Evolutionary conservation across 1,140 invertebrate species (phyloP).

Genomic region (Sminthurides bifidus): DNA sequence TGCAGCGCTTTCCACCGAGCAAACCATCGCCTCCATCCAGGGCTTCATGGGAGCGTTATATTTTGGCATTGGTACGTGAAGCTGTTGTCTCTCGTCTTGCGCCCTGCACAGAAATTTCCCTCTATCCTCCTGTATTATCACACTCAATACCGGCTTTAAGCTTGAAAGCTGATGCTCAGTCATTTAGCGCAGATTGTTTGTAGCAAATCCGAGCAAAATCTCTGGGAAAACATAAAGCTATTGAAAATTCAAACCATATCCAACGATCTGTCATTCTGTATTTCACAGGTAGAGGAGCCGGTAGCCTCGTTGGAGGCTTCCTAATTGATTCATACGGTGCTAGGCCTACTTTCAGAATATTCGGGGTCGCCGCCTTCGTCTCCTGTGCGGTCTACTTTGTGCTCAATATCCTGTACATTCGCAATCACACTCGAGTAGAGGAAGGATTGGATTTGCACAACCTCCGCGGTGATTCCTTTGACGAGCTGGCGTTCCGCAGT

Average conservation of each 20-base stretch:
- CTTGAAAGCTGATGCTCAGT: neutral
- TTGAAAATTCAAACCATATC: neutral
- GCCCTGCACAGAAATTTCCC: neutral
- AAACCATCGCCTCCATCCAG: constrained; percentile 68
- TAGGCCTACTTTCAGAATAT: constrained; percentile 58
- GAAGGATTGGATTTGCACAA: constrained; percentile 14
- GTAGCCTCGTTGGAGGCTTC: constrained; percentile 63
- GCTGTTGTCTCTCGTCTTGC: neutral
- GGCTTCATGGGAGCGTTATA: constrained; percentile 67
- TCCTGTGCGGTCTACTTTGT: constrained; percentile 56
- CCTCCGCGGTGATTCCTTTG: constrained; percentile 2
- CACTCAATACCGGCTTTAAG: neutral
- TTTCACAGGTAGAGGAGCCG: constrained; percentile 56
- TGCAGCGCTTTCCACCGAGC: constrained; percentile 60
- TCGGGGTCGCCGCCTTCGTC: constrained; percentile 47
- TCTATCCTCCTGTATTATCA: neutral
- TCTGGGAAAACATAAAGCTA: neutral
- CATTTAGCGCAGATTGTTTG: neutral
- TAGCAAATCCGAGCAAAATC: neutral
- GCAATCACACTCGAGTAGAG: constrained; percentile 35
- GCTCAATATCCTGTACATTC: constrained; percentile 53
- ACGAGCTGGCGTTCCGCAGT: neutral
- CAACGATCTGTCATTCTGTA: neutral
- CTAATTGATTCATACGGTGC: constrained; percentile 61
- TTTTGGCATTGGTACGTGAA: constrained; percentile 59